Conservation (phyloP, 2,113 vertebrate genomes). For the Herpetotheres cachinnans region DNA sequence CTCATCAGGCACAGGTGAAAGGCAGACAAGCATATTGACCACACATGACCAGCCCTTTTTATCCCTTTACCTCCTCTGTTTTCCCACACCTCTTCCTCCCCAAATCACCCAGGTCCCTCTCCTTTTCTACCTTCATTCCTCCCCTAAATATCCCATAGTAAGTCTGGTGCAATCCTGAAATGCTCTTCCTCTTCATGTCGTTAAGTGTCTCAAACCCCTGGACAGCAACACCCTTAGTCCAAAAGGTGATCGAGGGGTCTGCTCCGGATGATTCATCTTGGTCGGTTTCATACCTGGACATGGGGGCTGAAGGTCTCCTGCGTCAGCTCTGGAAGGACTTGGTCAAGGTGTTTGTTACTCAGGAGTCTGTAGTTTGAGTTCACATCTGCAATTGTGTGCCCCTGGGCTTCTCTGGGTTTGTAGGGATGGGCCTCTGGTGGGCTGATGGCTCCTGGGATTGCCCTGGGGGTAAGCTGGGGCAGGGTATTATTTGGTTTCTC, state of each 20-base stretch:
- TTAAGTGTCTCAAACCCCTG: too few relatives aligned
- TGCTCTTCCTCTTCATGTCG: neutral
- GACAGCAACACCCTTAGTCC: neutral
- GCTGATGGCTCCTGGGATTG: neutral
- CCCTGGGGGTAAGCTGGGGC: neutral
- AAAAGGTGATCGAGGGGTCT: neutral
- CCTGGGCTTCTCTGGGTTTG: neutral
- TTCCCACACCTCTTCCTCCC: neutral
- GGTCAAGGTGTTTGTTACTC: neutral
- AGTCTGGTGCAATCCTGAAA: neutral
- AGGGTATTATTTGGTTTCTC: neutral
- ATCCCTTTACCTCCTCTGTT: neutral
- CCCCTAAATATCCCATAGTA: neutral
- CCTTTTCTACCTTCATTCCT: neutral
- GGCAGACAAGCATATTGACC: neutral
- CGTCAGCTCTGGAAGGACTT: too few relatives aligned
- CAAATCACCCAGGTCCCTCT: neutral
- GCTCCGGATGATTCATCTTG: neutral
- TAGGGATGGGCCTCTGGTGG: neutral
- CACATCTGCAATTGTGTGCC: accelerated
- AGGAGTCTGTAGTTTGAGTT: neutral
- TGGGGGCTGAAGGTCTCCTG: neutral
- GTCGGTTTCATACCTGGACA: neutral
- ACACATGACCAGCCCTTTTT: neutral
- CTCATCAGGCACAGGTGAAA: neutral